A percentile compares a stretch with the other conserved stretches of the same genome.
phyloP scores from a whole-genome alignment of 1,140 invertebrate genomes.

The Sarcophaga bullata region DNA sequence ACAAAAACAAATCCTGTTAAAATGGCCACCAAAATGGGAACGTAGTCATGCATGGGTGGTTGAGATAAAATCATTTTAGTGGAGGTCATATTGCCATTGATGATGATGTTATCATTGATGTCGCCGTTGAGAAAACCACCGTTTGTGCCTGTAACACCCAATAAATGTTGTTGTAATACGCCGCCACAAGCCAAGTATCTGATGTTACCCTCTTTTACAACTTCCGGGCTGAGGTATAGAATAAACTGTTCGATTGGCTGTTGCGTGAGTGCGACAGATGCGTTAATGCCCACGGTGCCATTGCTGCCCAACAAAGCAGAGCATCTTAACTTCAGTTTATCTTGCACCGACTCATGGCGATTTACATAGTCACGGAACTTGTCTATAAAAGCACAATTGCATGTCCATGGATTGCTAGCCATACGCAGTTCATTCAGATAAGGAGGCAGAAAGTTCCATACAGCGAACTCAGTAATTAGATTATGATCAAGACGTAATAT shows the following conservation, averaged over 20 bases:
- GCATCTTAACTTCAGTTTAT: slow-evolving; percentile 69
- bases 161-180: slow-evolving; percentile 19
- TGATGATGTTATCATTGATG: slow-evolving; percentile 42
- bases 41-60: slow-evolving; percentile 77
- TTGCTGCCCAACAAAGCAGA: slow-evolving; percentile 64
- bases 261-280: neutral
- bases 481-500: slow-evolving; percentile 83
- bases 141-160: slow-evolving; percentile 18
- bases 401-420: slow-evolving; percentile 86
- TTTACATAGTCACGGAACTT: slow-evolving; percentile 82
- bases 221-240: slow-evolving; percentile 42
- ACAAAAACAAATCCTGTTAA: slow-evolving; percentile 74
- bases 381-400: slow-evolving; percentile 85
- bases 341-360: slow-evolving; percentile 72
- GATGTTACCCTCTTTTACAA: slow-evolving; percentile 31
- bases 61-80: slow-evolving; percentile 63
- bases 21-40: slow-evolving; percentile 80
- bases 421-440: slow-evolving; percentile 76
- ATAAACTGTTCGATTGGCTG: slow-evolving; percentile 29
- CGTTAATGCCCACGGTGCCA: slow-evolving; percentile 56
- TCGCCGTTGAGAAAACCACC: slow-evolving; percentile 16
- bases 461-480: slow-evolving; percentile 75
- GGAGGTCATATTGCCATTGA: slow-evolving; percentile 56
- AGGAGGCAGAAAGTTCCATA: slow-evolving; percentile 78
- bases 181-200: slow-evolving; percentile 40